Conservation (phyloP, 2,888 invertebrate species). For the Nebria salina region DNA sequence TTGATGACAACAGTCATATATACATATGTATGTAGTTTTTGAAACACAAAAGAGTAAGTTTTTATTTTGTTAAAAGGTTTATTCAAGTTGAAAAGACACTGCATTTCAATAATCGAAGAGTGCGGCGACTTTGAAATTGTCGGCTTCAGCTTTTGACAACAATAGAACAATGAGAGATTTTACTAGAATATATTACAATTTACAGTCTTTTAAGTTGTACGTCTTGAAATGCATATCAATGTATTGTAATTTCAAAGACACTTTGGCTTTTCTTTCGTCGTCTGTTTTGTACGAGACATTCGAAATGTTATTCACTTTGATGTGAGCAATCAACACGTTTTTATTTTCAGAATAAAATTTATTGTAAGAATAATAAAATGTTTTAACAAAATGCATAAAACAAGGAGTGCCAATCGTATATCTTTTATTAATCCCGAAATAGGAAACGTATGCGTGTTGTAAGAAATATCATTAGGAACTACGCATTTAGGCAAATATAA, state of each 20-base stretch:
- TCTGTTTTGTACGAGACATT: no score
- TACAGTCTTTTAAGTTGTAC: neutral
- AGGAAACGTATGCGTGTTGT: conserved; percentile 40
- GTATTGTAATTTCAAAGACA: neutral
- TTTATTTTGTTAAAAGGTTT: neutral
- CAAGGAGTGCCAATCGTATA: neutral
- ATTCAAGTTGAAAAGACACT: neutral
- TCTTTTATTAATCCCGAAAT: neutral
- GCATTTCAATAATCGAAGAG: neutral
- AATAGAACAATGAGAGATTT: neutral
- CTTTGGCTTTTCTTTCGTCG: neutral
- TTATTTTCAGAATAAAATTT: no score
- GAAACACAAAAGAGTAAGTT: neutral
- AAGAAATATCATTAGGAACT: conserved; percentile 53
- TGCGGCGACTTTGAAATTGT: conserved; percentile 1
- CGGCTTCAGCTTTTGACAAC: neutral
- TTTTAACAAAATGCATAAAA: neutral
- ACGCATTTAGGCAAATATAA: conserved; percentile 50
- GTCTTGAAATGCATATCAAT: neutral
- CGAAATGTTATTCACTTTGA: no score
- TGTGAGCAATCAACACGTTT: no score
- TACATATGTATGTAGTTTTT: no score
- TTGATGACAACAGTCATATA: no score
- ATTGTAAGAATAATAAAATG: no score
- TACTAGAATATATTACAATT: neutral